A percentile compares a stretch with the other conserved stretches of the same genome.
These are phyloP conservation scores for Tanypteryx hageni DNA, from an alignment of 2,888 invertebrate genomes.

Conservation along the genomic window DNA sequence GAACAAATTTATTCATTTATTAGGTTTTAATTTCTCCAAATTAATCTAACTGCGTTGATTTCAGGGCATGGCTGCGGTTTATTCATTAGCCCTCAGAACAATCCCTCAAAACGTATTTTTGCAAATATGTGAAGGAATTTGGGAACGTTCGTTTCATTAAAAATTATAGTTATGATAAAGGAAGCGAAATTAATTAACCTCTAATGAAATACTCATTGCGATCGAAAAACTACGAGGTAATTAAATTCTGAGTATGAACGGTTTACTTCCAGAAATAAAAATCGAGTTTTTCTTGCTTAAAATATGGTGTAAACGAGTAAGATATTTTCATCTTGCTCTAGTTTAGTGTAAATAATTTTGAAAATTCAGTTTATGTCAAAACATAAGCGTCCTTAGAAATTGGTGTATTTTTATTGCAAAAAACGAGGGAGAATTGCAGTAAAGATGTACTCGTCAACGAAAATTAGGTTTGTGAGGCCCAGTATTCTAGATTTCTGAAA, in stretches of 20 bases:
- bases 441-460: no score
- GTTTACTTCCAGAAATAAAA: no score
- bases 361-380: no score
- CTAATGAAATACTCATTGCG: neutral
- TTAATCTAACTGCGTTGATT: neutral
- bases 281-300: no score
- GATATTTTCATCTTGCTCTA: no score
- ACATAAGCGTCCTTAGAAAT: no score
- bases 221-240: neutral
- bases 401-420: no score
- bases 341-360: no score
- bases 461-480: no score
- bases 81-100: neutral
- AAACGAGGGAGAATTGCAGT: no score
- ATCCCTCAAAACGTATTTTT: neutral
- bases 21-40: slow-evolving; percentile 2
- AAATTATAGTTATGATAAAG: neutral
- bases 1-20: neutral
- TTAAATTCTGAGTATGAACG: neutral
- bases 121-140: neutral
- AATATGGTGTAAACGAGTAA: no score
- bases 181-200: slow-evolving; percentile 6
- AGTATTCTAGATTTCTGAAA: no score
- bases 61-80: slow-evolving; percentile 6
- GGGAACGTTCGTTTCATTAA: neutral